A percentile compares a stretch with the other conserved stretches of the same genome.
Evolutionary conservation across 2,797 vertebrate species (phyloP).

Genomic region (Phoebastria nigripes): DNA sequence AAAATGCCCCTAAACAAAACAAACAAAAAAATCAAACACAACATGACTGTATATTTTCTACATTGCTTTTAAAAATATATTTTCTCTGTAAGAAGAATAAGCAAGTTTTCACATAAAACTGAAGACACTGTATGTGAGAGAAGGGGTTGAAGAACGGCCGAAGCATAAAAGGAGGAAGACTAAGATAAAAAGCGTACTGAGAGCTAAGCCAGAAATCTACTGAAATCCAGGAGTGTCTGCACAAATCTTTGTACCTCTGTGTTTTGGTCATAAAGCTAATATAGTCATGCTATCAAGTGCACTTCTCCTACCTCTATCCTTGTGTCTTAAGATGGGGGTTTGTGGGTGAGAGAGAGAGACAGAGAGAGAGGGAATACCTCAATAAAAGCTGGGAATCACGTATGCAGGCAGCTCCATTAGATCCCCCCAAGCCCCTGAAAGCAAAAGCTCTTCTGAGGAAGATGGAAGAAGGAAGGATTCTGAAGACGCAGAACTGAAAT

Average conservation of each 20-base stretch:
- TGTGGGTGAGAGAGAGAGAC: background rate
- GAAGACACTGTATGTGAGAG: background rate
- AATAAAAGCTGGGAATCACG: background rate
- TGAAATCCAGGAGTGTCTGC: background rate
- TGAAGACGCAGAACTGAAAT: background rate
- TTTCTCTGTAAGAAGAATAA: background rate
- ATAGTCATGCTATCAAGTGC: background rate
- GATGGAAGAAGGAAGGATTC: background rate
- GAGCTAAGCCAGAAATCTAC: background rate
- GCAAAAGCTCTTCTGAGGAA: background rate
- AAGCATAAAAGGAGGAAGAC: background rate
- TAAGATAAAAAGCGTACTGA: background rate
- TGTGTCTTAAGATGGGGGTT: background rate
- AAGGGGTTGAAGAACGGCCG: background rate
- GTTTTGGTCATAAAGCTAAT: background rate
- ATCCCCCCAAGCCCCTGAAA: background rate
- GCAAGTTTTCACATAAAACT: background rate
- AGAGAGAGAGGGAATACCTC: background rate
- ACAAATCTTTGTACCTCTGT: background rate
- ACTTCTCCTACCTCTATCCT: background rate
- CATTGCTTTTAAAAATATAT: background rate
- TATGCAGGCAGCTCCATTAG: background rate
- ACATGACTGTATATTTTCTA: background rate
- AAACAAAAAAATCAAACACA: background rate
- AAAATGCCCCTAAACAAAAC: background rate